Base-by-base conservation (phyloP, 2,888 invertebrate species). In the Apeira syringaria region DNA sequence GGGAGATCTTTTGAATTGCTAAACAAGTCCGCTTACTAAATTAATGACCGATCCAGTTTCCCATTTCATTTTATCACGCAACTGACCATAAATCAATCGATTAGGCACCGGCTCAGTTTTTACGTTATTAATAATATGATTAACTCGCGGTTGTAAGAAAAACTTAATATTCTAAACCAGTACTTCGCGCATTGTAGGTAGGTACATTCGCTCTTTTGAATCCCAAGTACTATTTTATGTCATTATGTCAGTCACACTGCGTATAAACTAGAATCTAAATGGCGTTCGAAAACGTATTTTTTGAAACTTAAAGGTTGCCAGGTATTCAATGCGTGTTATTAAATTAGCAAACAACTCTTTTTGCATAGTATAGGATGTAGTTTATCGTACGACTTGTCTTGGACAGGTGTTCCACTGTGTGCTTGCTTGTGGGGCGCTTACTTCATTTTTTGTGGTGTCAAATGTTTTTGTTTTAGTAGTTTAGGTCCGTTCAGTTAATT, bases 401-500 rank as follows among this genome's bases (percentile, higher is more conserved):
- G 47, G 50, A 66, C 67, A 63, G 59, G 50, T 26, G 36, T 37
- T 34, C 20, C 26, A 22, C 26, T 36, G 34, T 74, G 61, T 53
- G 62, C 56, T 52, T 58, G 56, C 53, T 58, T 60, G 59, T 52
- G 55, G 56, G 45, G 54, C 64, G 71, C 68, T 67, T 62, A 56
- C 63, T 63, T 65, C 6, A 11, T 37, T 44, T 42, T 71, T 74
- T 78, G 64, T 44, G 64, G 59, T 61, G 61, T 61, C 59, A 57
- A 61, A 56, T 65, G 62, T 71, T 71, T 70, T 75, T 74, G 65
- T 74, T 78, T 78, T 31, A 39, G 29, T 78, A 15, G 15, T 15
- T 15, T 59, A 61, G 58, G 71, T 73, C 64, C 60, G 67, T 77
- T 84, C 77, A 88, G 80, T 84, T 80, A 85, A 85, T 87, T 87